These are phyloP conservation scores for Adrianichthys oophorus DNA, from an alignment of 2,797 vertebrate genomes.

Conservation along the genomic window DNA sequence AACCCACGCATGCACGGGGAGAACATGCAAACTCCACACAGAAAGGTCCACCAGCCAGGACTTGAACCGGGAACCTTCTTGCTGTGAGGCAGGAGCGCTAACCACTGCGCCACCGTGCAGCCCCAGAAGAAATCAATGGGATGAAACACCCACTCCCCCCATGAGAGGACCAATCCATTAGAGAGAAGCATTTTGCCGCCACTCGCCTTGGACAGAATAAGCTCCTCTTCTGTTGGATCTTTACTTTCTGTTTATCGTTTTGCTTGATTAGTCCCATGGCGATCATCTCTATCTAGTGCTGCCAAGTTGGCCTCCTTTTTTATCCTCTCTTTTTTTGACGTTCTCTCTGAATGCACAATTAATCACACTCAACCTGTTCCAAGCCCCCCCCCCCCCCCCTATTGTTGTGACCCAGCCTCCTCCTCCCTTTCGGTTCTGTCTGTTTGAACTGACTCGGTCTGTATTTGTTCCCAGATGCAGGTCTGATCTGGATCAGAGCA, in stretches of 20 bases:
- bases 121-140: constrained; percentile 60
- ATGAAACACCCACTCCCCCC: constrained; percentile 31
- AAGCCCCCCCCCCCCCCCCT: constrained; percentile 11
- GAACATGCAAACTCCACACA: too few relatives aligned
- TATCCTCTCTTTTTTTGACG: constrained; percentile 17
- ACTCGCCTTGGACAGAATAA: constrained; percentile 28
- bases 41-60: too few relatives aligned
- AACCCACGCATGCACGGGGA: too few relatives aligned
- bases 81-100: too few relatives aligned
- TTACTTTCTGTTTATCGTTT: constrained; percentile 43
- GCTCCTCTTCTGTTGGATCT: constrained; percentile 31
- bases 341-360: constrained; percentile 30
- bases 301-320: constrained; percentile 45
- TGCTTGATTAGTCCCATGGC: constrained; percentile 54
- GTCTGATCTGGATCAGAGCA: constrained; percentile 37
- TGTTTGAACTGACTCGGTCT: constrained; percentile 8
- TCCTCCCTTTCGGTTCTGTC: constrained; percentile 29
- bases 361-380: constrained; percentile 52
- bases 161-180: constrained; percentile 32
- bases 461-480: constrained; percentile 34
- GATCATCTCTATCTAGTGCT: constrained; percentile 34
- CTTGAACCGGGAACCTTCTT: too few relatives aligned
- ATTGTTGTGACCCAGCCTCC: constrained; percentile 29
- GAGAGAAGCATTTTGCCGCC: constrained; percentile 46
- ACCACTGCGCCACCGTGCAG: too few relatives aligned